phyloP scores from a whole-genome alignment of 2,113 vertebrate species.

The Rhinopomastus cyanomelas region DNA sequence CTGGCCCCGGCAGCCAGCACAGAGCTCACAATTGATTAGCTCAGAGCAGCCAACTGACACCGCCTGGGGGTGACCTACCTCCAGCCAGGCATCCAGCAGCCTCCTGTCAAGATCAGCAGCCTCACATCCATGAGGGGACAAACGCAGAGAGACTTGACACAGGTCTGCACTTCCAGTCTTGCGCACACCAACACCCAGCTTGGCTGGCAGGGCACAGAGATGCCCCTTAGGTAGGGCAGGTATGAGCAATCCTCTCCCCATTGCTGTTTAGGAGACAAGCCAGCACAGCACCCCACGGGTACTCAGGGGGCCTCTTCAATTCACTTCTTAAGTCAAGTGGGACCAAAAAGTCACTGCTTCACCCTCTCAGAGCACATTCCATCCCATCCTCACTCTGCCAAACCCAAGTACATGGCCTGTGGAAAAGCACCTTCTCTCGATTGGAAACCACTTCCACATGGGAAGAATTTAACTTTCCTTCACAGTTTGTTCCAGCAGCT shows the following conservation, averaged over 20 bases:
- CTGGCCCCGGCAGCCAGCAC: fast-evolving
- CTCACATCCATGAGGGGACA: neutral
- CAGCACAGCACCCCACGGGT: neutral
- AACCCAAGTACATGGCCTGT: neutral
- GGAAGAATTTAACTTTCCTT: neutral
- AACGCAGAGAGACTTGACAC: fast-evolving
- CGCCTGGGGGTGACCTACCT: neutral
- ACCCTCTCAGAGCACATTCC: neutral
- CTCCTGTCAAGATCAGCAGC: fast-evolving
- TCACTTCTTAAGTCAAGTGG: neutral
- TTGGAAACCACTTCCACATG: neutral
- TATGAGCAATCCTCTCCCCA: neutral
- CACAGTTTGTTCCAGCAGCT: conserved; percentile 36
- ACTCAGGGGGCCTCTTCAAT: neutral
- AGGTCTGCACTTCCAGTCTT: neutral
- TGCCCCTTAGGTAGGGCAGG: neutral
- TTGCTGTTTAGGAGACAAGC: neutral
- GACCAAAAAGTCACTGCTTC: neutral
- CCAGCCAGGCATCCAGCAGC: neutral
- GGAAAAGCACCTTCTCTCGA: neutral
- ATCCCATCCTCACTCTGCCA: neutral
- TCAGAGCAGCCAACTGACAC: fast-evolving
- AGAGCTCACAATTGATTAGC: fast-evolving
- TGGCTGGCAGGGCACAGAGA: neutral
- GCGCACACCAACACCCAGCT: neutral